A percentile compares a stretch with the other conserved stretches of the same genome.
Evolutionary conservation across 2,888 invertebrate genomes (phyloP).

Genomic region (Brachylomia viminalis): DNA sequence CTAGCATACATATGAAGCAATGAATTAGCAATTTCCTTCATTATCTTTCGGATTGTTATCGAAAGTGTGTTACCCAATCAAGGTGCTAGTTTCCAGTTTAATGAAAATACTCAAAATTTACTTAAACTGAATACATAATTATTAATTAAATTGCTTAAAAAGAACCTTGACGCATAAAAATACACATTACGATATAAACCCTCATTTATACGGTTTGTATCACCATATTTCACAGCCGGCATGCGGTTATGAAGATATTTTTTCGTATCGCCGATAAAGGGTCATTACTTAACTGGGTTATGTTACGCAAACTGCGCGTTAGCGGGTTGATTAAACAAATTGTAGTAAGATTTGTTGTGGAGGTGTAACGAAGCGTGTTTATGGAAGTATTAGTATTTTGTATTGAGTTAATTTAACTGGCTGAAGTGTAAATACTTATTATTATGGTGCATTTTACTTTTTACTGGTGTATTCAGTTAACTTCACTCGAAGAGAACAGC

Average conservation of each 20-base stretch:
- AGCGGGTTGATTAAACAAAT: slow-evolving; percentile 58
- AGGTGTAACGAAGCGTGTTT: slow-evolving; percentile 40
- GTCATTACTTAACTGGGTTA: slow-evolving; percentile 59
- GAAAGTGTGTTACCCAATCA: too few relatives aligned
- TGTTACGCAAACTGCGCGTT: slow-evolving; percentile 37
- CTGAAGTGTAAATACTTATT: slow-evolving; percentile 3
- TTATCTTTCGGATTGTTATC: too few relatives aligned
- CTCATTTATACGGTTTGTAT: slow-evolving; percentile 13
- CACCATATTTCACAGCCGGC: slow-evolving; percentile 30
- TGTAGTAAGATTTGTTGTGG: slow-evolving; percentile 51
- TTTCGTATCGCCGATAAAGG: slow-evolving; percentile 56
- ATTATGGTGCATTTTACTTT: background rate
- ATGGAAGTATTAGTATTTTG: slow-evolving; percentile 24
- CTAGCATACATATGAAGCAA: too few relatives aligned
- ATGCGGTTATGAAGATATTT: slow-evolving; percentile 49
- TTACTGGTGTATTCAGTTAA: background rate
- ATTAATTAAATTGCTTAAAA: slow-evolving; percentile 8
- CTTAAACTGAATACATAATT: background rate
- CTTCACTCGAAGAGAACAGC: background rate
- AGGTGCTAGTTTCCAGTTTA: background rate
- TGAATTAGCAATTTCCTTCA: too few relatives aligned
- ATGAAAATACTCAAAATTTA: background rate
- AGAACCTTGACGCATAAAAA: slow-evolving; percentile 12
- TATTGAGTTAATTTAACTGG: slow-evolving; percentile 9
- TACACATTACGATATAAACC: slow-evolving; percentile 2